These are phyloP conservation scores for Acanthopleura granulata DNA, from an alignment of 2,888 invertebrate species.

Conservation along the genomic window DNA sequence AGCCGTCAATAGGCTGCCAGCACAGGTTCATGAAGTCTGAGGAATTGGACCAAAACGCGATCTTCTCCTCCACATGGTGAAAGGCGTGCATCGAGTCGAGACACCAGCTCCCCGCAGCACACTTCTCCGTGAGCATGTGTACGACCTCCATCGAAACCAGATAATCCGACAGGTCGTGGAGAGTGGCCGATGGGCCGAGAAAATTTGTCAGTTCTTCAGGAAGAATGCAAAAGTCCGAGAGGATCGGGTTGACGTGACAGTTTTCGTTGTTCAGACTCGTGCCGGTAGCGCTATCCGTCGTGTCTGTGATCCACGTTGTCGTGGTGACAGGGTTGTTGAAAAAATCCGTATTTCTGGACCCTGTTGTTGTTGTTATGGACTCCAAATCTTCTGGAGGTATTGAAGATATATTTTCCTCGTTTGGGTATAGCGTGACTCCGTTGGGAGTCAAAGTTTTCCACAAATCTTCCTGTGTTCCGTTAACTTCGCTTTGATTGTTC, in stretches of 20 bases:
- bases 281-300: not conserved
- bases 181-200: not conserved
- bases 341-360: too few species aligned
- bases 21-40: constrained; percentile 1
- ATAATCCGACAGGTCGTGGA: constrained; percentile 11
- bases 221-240: not conserved
- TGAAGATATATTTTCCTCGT: not conserved
- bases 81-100: not conserved
- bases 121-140: not conserved
- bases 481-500: not conserved
- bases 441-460: too few species aligned
- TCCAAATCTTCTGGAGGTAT: not conserved
- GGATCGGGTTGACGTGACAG: not conserved
- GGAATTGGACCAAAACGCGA: constrained; percentile 9
- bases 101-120: constrained; percentile 4
- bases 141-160: not conserved
- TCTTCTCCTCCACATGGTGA: not conserved
- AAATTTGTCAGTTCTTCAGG: not conserved
- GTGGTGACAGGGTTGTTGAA: too few species aligned
- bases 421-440: not conserved
- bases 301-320: too few species aligned
- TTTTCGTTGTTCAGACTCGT: not conserved
- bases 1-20: constrained; percentile 3
- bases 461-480: not conserved
- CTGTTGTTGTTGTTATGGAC: not conserved